Evolutionary conservation across 2,113 vertebrate genomes (phyloP).

Genomic region (Takifugu bimaculatus): DNA sequence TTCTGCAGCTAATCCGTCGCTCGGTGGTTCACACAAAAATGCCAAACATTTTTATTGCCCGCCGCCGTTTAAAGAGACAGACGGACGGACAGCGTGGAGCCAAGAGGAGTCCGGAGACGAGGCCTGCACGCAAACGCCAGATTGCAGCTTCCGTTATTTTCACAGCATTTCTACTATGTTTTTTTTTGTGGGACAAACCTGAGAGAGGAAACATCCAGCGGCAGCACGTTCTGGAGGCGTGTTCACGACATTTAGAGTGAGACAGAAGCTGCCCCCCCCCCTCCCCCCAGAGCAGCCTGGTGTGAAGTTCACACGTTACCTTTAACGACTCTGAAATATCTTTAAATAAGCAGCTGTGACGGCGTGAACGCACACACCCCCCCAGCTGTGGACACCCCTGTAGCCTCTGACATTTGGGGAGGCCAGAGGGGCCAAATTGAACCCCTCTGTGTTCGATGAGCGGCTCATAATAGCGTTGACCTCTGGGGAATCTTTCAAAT

Average conservation of each 20-base stretch:
- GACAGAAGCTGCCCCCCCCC: constrained; percentile 13
- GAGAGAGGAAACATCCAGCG: too few species aligned
- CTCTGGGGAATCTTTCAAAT: constrained; percentile 37
- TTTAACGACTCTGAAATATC: too few species aligned
- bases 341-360: constrained; percentile 40
- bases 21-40: background rate
- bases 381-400: constrained; percentile 11
- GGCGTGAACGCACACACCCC: constrained; percentile 15
- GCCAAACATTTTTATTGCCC: background rate
- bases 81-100: too few species aligned
- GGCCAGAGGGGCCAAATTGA: background rate
- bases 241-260: constrained; percentile 4
- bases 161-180: too few species aligned
- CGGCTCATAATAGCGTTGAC: constrained; percentile 46
- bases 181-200: too few species aligned
- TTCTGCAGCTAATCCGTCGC: too few species aligned
- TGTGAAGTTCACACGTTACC: constrained; percentile 4
- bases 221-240: background rate
- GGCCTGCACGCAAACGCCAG: too few species aligned
- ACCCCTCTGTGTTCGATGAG: background rate
- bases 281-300: constrained; percentile 1
- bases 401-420: too few species aligned
- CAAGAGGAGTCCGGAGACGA: too few species aligned
- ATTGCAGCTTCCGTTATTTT: too few species aligned
- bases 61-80: background rate